Evolutionary conservation across 2,888 invertebrate species (phyloP), one percentile per base, ranked within the genome.

Genomic region (Hypolimnas misippus): DNA sequence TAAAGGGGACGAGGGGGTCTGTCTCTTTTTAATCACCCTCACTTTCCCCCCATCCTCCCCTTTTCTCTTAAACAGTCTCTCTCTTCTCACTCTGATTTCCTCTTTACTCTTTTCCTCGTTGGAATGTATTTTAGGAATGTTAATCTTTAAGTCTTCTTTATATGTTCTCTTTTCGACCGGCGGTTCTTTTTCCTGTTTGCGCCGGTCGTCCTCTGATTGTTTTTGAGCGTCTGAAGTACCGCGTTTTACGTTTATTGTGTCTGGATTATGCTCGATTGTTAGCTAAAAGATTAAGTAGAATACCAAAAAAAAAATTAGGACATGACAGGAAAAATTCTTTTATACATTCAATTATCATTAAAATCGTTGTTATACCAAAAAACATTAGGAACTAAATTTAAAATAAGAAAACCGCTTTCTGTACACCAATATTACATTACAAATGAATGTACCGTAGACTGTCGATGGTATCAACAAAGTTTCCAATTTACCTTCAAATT

Each of bases 201-300:
- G 67, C 53, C 77, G 74, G 2, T 78, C 74, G 58, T 62, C 66
- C 12, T 76, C 74, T 1, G 66, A 62, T 33, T 75, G 70, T 31
- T 65, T 66, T 56, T 74, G 72, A 56, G 68, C 71, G 69, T 66
- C 62, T 51, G 67, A 53, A 19, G 69, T 62, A 3, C 68, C 70
- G 10, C 73, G 70, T 58, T 69, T 74, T 5, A 66, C 65, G 67
- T 70, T 76, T 54, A 76, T 75, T 40, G 96, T 94, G 70, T 96
- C 96, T 8, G 98, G 97, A 82, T 97, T 97, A 79, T 97, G 97
- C 84, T 98, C 98, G 75, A 98, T 96, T 2, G 97, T 98, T 67
- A 98, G 87, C 94, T 96, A 89, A 25, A 67, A 63, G 35, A 25
- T 1, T 1, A 49, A n/a, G 8, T 42, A 17, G 25, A 25, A 25